phyloP scores from a whole-genome alignment of 2,113 vertebrate species.

The Chloebia gouldiae region DNA sequence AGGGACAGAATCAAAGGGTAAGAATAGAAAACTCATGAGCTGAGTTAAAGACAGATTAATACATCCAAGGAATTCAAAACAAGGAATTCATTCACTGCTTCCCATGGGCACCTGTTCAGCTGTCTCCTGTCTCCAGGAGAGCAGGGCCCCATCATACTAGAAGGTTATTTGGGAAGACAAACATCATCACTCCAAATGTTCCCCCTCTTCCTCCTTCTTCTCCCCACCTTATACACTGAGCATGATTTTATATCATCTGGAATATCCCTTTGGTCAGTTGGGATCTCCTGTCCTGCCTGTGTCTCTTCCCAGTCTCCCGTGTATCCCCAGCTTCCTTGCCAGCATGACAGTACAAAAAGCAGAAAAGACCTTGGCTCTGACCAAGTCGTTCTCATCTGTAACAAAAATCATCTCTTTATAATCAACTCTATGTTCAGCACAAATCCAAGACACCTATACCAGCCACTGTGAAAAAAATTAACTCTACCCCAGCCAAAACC shows the following conservation, averaged over 20 bases:
- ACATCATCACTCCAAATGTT: neutral
- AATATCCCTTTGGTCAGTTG: neutral
- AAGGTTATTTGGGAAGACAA: neutral
- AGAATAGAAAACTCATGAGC: neutral
- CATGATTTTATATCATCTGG: neutral
- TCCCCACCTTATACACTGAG: neutral
- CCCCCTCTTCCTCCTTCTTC: neutral
- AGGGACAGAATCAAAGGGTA: neutral
- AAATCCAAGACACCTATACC: neutral
- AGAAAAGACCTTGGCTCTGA: neutral
- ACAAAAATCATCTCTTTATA: neutral
- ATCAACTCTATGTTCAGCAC: neutral
- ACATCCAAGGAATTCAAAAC: neutral
- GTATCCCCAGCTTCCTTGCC: neutral
- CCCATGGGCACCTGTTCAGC: neutral
- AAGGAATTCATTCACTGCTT: neutral
- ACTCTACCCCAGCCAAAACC: neutral
- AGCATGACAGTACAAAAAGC: fast-evolving
- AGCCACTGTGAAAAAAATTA: neutral
- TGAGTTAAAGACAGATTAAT: neutral
- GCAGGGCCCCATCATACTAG: neutral
- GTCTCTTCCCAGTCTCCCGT: neutral
- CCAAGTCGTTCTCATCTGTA: neutral
- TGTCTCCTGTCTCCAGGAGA: neutral
- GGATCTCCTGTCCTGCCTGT: neutral